Conservation (phyloP, 2,113 vertebrate species). For the Perca flavescens region DNA sequence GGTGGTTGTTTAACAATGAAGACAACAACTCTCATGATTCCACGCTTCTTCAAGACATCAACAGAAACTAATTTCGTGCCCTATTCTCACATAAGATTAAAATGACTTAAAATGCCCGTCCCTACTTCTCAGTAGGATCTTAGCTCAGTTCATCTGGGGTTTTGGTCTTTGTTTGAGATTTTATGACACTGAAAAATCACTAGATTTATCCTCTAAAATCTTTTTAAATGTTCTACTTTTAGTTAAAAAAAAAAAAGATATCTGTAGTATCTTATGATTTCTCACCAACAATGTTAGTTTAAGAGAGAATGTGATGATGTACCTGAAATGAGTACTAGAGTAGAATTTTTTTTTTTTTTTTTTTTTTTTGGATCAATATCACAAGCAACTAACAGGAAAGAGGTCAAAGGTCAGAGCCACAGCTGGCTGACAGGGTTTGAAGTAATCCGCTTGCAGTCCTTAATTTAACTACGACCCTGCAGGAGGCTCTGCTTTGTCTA, state of each 20-base stretch:
- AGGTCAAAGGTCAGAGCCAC: slow-evolving; percentile 22
- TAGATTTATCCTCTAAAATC: background rate
- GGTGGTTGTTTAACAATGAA: too few relatives aligned
- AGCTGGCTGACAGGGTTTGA: background rate
- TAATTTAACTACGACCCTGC: background rate
- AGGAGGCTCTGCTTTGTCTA: slow-evolving; percentile 27
- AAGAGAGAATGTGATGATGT: background rate
- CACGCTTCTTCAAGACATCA: too few relatives aligned
- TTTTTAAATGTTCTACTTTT: background rate
- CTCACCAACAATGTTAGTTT: too few relatives aligned
- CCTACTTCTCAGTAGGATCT: background rate
- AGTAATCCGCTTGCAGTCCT: background rate
- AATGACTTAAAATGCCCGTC: too few relatives aligned
- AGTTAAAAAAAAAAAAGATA: background rate
- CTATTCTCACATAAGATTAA: too few relatives aligned
- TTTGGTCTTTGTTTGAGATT: background rate
- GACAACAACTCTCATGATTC: too few relatives aligned
- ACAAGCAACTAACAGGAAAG: background rate
- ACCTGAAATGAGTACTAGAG: background rate
- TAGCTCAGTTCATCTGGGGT: background rate
- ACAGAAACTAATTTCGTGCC: too few relatives aligned
- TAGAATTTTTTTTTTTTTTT: background rate
- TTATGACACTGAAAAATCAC: background rate
- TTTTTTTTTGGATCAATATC: slow-evolving; percentile 7
- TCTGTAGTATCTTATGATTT: background rate